Base-by-base conservation (phyloP, 2,888 invertebrate species). In the Lasioglossum oenotherae region DNA sequence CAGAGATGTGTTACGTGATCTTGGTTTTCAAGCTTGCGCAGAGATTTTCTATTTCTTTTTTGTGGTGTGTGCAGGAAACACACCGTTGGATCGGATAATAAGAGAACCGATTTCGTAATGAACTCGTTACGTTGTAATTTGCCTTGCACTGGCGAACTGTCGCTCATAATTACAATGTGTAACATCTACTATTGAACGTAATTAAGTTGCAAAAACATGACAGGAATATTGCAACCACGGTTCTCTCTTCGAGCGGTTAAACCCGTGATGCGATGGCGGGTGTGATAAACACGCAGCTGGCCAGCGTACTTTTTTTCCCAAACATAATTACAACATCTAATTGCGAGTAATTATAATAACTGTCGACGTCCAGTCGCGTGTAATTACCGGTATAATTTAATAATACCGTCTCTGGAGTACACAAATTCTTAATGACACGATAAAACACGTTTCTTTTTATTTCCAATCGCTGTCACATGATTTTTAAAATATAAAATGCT, bases 161-260 rank as follows among this genome's bases (percentile, higher is more conserved):
- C 77, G 60, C 44, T 78, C 35, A 71, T 85, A 85, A 85, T 84
- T 81, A 74, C 77, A 81, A 84, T 35, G 77, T 49, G 67, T 41
- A 78, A 71, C 84, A 64, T 72, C 49, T 83, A 79, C 74, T 79
- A 83, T 73, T 79, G 75, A 57, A 46, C 57, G 57, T 79, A 76
- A 83, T 85, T 85, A 83, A 79, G 67, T 73, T 69, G 73, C 75
- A 76, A 83, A 64, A 79, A 84, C 79, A 76, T 67, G 75, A 79
- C 84, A 79, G 57, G 53, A 83, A 76, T 73, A 67, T 49, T 27
- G 75, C 53, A 73, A 67, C 72, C n/a, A 14, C 5, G 38, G 27
- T 53, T 38, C n/a, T n/a, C n/a, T n/a, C 35, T 53, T 46, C 35
- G 64, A 64, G 19, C 57, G 72, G 53, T 73, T 83, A 72, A 67